Evolutionary conservation across 2,888 invertebrate genomes (phyloP).

Genomic region (Petrophora chlorosata): DNA sequence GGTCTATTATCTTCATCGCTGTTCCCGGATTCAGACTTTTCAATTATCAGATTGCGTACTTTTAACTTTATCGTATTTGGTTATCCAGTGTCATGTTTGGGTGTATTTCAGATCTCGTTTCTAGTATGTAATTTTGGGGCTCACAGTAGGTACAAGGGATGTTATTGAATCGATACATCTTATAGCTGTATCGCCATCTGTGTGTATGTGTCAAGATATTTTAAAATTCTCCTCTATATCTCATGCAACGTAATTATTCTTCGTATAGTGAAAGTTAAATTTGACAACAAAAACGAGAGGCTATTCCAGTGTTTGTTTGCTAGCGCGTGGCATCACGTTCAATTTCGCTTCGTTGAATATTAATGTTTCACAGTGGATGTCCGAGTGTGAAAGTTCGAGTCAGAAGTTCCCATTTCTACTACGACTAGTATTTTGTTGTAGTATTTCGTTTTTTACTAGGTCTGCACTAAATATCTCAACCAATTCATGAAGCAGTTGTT

Average conservation of each 20-base stretch:
- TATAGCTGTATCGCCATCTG: no score
- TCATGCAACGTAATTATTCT: background rate
- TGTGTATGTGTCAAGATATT: no score
- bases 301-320: constrained; percentile 59
- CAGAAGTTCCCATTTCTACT: no score
- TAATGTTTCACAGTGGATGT: constrained; percentile 57
- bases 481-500: no score
- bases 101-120: constrained; percentile 2
- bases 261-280: constrained; percentile 13
- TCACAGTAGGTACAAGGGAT: no score
- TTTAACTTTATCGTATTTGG: constrained; percentile 7
- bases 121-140: no score
- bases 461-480: no score
- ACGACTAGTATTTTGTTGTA: background rate
- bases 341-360: constrained; percentile 69
- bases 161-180: no score
- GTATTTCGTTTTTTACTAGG: no score
- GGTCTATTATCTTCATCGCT: constrained; percentile 67
- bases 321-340: constrained; percentile 64
- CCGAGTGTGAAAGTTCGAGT: no score
- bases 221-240: no score
- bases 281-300: constrained; percentile 46
- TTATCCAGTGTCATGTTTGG: background rate
- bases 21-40: constrained; percentile 61
- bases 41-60: constrained; percentile 58